phyloP scores from a whole-genome alignment of 1,140 invertebrate species.

The Nomia melanderi region DNA sequence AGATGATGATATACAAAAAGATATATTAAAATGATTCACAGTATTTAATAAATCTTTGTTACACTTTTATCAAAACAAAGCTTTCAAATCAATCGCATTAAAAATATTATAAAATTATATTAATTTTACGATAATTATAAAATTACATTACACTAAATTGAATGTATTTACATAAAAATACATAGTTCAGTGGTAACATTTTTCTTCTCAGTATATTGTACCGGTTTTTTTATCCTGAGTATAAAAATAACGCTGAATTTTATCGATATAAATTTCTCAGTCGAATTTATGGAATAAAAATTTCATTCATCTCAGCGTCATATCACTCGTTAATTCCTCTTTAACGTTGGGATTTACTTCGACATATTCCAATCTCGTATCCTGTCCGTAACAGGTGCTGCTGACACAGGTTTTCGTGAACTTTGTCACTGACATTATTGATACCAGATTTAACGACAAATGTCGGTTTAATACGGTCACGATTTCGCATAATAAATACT shows the following conservation, averaged over 20 bases:
- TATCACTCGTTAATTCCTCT: conserved; percentile 24
- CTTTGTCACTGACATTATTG: conserved; percentile 35
- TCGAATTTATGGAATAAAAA: conserved; percentile 2
- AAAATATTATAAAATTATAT: too few relatives aligned
- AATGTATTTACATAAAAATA: too few relatives aligned
- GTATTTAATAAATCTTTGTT: too few relatives aligned
- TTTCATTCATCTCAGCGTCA: conserved; percentile 4
- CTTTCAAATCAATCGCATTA: too few relatives aligned
- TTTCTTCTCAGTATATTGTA: too few relatives aligned
- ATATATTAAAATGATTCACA: too few relatives aligned
- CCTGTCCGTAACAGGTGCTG: conserved; percentile 20
- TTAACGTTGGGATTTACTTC: not conserved
- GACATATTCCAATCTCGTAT: conserved; percentile 38
- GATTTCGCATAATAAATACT: conserved; percentile 5
- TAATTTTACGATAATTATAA: too few relatives aligned
- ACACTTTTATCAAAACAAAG: too few relatives aligned
- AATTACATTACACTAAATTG: too few relatives aligned
- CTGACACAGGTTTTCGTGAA: conserved; percentile 27
- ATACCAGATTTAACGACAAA: conserved; percentile 11
- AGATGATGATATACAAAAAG: too few relatives aligned
- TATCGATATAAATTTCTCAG: not conserved
- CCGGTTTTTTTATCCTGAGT: too few relatives aligned
- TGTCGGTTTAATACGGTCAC: conserved; percentile 15
- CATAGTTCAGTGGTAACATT: too few relatives aligned
- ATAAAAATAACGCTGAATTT: not conserved